Base-by-base conservation (phyloP, 2,113 vertebrate species). In the Acrocephalus kingi region DNA sequence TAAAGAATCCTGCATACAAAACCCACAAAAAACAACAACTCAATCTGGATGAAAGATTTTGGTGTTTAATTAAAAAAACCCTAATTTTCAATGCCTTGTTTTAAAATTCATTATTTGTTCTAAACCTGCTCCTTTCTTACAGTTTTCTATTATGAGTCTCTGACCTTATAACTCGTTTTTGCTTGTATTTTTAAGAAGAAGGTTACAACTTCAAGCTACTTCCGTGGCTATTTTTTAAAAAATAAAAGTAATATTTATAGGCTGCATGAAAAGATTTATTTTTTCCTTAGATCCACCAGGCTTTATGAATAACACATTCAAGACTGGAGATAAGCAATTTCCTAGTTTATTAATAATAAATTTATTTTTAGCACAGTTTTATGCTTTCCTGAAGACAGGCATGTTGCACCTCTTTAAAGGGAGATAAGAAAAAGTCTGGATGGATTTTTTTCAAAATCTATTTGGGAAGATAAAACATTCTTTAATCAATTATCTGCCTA, bases 301-400 rank as follows among this genome's bases (percentile, higher is more conserved):
- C 19, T 64, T 84, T 55, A 37, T 64, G 85, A 89, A 74, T 52
- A 73, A 45, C 18, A 74, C 24, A 27, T n/a, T 63, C 39, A 63
- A 43, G 52, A 71, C 9, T 31, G 64, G 33, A 95, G 35, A 84
- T 49, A 94, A 84, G 31, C 31, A 55, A 84, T 74, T 94, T 92
- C 62, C 87, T 78, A 68, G 76, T 87, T 97, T 93, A 89, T 80
- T 84, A 72, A 46, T 82, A 93, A 91, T n/a, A 74, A 76, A 72
- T 89, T 87, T 87, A 83, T 86, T 95, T 88, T 85, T 91, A 97
- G 84, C 63, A 88, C 12, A 69, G 76, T 90, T 69, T 75, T 64
- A 91, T 8, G 33, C 62, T 55, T 20, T 39, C 56, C 49, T 77
- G 58, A 78, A 67, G 67, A 75, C n/a, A 68, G 54, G 24, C 24